Evolutionary conservation across 2,888 invertebrate genomes (phyloP).

Genomic region (Drosophila quasianomalipes): DNA sequence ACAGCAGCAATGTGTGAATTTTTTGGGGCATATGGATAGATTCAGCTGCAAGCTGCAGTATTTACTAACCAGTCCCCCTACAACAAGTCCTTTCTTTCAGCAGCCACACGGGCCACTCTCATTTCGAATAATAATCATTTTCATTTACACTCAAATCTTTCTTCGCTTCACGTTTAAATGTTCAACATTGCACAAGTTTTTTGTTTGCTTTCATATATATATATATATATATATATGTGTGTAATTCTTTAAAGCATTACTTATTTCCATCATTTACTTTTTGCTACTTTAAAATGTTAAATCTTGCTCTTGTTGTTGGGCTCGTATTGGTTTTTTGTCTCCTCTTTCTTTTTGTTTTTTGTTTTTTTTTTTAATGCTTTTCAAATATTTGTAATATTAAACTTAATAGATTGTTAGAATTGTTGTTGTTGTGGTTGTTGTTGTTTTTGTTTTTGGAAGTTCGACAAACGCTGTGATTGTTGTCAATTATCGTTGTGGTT

Average conservation of each 20-base stretch:
- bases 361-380: conserved; percentile 20
- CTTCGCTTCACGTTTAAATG: conserved; percentile 58
- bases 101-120: conserved; percentile 17
- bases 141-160: conserved; percentile 7
- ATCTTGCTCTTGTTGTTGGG: conserved; percentile 74
- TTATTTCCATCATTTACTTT: conserved; percentile 47
- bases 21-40: conserved; percentile 26
- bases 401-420: conserved; percentile 81
- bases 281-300: conserved; percentile 75
- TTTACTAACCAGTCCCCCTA: conserved; percentile 7
- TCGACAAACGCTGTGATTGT: conserved; percentile 61
- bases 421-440: conserved; percentile 62
- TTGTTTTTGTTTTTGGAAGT: conserved; percentile 66
- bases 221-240: conserved; percentile 50
- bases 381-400: conserved; percentile 56
- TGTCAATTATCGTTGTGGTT: conserved; percentile 74
- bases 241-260: conserved; percentile 66
- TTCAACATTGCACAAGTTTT: conserved; percentile 79
- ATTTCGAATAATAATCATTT: conserved; percentile 45
- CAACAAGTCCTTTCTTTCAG: conserved; percentile 7
- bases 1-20: conserved; percentile 64
- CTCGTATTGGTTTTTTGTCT: conserved; percentile 44
- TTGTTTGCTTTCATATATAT: conserved; percentile 50
- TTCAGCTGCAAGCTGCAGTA: conserved; percentile 8
- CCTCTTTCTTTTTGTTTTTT: conserved; percentile 32